phyloP scores from a whole-genome alignment of 2,113 vertebrate genomes.

The Coreoperca whiteheadi region DNA sequence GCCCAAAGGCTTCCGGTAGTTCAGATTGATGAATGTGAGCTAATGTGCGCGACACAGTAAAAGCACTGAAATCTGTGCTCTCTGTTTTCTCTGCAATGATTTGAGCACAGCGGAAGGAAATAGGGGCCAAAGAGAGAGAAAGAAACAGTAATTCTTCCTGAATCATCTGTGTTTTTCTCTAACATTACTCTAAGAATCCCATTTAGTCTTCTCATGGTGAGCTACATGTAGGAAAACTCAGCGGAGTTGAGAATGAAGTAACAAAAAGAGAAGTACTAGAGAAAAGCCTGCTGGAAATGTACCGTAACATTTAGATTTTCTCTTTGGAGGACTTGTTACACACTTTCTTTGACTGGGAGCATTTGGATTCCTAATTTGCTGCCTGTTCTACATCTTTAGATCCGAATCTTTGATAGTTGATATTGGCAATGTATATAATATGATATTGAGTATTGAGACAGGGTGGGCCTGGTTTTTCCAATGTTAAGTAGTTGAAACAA shows the following conservation, averaged over 20 bases:
- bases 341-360: too few species aligned
- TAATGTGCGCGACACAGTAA: not conserved
- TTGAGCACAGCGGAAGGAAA: not conserved
- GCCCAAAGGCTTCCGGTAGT: not conserved
- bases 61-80: conserved; percentile 22
- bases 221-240: not conserved
- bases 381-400: too few species aligned
- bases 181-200: not conserved
- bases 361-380: too few species aligned
- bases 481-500: too few species aligned
- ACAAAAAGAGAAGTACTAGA: not conserved
- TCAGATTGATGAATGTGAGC: conserved; percentile 13
- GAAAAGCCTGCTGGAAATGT: not conserved
- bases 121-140: not conserved
- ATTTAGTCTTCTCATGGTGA: not conserved
- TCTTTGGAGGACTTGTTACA: too few species aligned
- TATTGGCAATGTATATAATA: too few species aligned
- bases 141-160: conserved; percentile 21
- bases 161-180: conserved; percentile 9
- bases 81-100: conserved; percentile 15
- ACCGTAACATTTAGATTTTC: not conserved
- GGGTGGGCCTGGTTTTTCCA: too few species aligned
- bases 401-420: too few species aligned
- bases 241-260: not conserved
- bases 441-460: too few species aligned